phyloP scores from a whole-genome alignment of 2,113 vertebrate species.

The Pogona vitticeps region DNA sequence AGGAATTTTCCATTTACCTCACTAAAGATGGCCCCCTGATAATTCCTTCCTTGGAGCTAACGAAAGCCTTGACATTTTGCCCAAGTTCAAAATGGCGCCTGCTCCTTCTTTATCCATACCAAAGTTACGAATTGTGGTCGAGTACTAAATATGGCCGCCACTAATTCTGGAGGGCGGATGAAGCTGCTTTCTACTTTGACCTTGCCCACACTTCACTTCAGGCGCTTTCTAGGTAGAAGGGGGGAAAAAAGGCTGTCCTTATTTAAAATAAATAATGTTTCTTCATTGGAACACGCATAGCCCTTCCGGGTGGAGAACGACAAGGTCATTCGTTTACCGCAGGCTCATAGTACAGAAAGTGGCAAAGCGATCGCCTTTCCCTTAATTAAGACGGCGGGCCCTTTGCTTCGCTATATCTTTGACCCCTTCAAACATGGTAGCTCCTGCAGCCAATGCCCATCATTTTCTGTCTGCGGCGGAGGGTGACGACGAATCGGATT shows the following conservation, averaged over 20 bases:
- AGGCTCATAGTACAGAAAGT: not conserved
- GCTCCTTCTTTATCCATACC: no score
- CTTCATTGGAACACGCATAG: no score
- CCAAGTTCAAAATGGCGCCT: conserved; percentile 5
- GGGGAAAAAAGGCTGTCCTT: not conserved
- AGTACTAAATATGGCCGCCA: not conserved
- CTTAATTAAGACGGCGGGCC: not conserved
- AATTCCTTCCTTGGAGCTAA: no score
- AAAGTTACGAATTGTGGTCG: not conserved
- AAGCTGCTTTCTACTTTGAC: not conserved
- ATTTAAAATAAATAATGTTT: not conserved
- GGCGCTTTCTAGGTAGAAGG: no score
- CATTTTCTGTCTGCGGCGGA: no score
- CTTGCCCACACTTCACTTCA: not conserved
- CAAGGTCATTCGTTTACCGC: not conserved
- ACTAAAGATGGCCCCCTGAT: not conserved
- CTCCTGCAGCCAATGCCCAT: not conserved
- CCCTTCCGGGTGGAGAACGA: not conserved
- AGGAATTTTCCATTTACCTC: not conserved
- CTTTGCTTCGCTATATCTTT: not conserved
- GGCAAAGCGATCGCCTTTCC: not conserved
- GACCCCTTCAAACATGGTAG: not conserved
- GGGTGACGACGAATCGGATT: not conserved
- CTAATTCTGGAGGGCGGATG: not conserved
- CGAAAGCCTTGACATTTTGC: not conserved